Evolutionary conservation across 2,113 vertebrate species (phyloP), one percentile per base, ranked within the genome.

Genomic region (human (Homo sapiens)): DNA sequence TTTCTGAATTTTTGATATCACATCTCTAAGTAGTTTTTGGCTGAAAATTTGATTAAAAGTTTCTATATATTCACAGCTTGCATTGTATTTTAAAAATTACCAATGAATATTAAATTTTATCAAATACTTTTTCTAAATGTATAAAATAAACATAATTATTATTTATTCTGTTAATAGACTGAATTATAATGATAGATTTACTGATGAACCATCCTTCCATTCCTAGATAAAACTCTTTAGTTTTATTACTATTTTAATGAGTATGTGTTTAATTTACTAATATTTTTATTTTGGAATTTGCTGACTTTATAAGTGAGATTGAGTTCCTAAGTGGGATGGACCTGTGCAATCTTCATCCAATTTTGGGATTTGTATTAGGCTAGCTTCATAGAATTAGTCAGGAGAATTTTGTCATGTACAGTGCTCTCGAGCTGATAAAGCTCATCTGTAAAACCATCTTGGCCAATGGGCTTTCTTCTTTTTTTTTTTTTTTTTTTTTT

Each of bases 221-320:
- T 70, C 50, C 52, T 75, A 70, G 16, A 40, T 94, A 76, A 87
- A 81, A 5, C 64, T 85, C 80, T 70, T 90, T 80, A 43, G 25
- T 89, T 96, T 89, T 70, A 76, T 78, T 93, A 38, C 22, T 70
- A 52, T 85, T 97, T 78, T 85, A 89, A 85, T 68, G 38, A 73
- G 43, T 48, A 11, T 92, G 5, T 89, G 8, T 89, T 82, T 73
- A 80, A 85, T 68, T 96, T 89, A 52, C 35, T 80, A 61, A 72
- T 95, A 89, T 70, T 90, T 85, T 89, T 79, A n/a, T 79, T 40
- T 79, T 83, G 16, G n/a, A 91, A 91, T 91, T 70, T 93, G 6
- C 35, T 68, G 8, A 92, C 16, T 61, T 70, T n/a, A 59, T 32
- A 38, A 55, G 4, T 88, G 45, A 68, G 13, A 52, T 86, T 52